A percentile compares a stretch with the other conserved stretches of the same genome.
Evolutionary conservation across 35 echinoderm and acorn worm genomes (phyloP).

Genomic region (Chiridota heheva): DNA sequence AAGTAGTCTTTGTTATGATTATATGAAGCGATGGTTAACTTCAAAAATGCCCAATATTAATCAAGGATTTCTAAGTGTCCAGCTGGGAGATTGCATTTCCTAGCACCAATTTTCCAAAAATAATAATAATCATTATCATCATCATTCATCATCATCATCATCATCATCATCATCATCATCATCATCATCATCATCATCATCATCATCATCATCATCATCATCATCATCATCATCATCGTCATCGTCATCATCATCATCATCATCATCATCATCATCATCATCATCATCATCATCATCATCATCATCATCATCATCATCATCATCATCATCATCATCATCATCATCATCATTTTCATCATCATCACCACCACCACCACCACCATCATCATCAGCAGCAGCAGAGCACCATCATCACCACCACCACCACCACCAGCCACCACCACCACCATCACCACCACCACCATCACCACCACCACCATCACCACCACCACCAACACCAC

Average conservation of each 20-base stretch:
- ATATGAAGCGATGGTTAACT: no score
- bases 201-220: not conserved
- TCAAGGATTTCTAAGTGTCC: no score
- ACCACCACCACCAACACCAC: no score
- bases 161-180: not conserved
- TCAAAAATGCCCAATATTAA: no score
- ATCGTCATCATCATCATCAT: not conserved
- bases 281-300: constrained; percentile 5
- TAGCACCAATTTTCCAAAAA: no score
- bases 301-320: constrained; percentile 9
- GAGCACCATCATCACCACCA: not conserved
- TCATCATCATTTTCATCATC: no score
- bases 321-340: constrained; percentile 5
- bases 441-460: no score
- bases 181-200: constrained; percentile 1
- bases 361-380: no score
- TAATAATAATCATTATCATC: no score
- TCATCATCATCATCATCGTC: not conserved
- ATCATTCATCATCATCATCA: not conserved
- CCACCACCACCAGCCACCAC: not conserved
- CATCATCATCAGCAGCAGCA: no score
- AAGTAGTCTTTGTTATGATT: no score
- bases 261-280: constrained; percentile 4
- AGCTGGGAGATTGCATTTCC: no score
- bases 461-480: not conserved